Evolutionary conservation across 2,113 vertebrate genomes (phyloP).

Genomic region (Antidorcas marsupialis): DNA sequence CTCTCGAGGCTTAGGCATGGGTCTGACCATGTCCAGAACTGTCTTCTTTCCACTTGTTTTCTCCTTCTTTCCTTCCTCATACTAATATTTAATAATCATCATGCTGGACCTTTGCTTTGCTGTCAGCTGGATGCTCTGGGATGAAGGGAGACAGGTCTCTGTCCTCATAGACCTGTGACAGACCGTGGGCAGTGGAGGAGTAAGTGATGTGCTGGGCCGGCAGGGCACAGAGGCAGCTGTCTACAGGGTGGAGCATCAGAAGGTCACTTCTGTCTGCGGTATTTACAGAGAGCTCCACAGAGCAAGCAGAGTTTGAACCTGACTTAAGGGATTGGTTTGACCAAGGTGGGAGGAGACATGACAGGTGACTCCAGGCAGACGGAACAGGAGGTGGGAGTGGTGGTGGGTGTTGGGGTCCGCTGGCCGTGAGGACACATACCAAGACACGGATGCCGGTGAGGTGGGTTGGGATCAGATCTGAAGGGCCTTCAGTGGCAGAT

Average conservation of each 20-base stretch:
- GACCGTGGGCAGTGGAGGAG: neutral
- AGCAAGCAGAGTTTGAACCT: neutral
- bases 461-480: neutral
- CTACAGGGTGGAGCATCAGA: neutral
- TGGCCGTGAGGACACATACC: fast-evolving
- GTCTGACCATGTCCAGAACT: neutral
- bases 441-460: neutral
- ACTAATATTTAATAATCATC: neutral
- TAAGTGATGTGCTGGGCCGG: neutral
- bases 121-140: neutral
- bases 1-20: neutral
- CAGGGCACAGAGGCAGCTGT: neutral
- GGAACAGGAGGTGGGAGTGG: neutral
- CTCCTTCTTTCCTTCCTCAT: neutral
- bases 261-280: neutral
- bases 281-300: neutral
- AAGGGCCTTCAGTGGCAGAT: neutral
- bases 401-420: neutral
- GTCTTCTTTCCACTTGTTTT: neutral
- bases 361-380: neutral
- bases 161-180: neutral
- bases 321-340: neutral
- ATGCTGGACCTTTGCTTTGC: neutral
- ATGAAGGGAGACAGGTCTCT: neutral
- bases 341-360: neutral